Evolutionary conservation across 2,888 invertebrate genomes (phyloP).

Genomic region (Coenonympha arcania): DNA sequence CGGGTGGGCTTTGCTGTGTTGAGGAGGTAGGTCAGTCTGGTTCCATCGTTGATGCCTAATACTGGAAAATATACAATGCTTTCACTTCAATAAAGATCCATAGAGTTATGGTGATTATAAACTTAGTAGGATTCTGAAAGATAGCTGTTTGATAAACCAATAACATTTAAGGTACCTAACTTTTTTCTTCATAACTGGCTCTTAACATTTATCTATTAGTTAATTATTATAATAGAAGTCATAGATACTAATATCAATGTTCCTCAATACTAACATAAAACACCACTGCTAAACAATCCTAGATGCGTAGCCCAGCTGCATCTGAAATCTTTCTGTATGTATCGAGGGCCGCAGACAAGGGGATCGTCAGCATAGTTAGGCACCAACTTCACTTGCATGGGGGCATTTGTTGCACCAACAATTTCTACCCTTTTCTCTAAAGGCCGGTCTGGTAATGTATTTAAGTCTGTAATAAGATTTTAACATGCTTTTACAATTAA

Average conservation of each 20-base stretch:
- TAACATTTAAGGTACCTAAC: no score
- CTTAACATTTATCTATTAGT: no score
- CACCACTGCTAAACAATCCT: conserved; percentile 80
- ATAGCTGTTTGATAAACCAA: no score
- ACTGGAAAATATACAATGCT: conserved; percentile 76
- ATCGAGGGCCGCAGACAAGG: conserved; percentile 83
- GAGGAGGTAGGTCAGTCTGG: conserved; percentile 70
- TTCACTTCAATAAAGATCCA: no score
- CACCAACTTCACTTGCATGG: conserved; percentile 73
- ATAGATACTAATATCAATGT: no score
- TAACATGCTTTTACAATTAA: no score
- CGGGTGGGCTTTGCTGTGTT: conserved; percentile 77
- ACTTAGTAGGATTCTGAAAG: no score
- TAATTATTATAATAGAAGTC: no score
- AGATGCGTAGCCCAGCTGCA: conserved; percentile 76
- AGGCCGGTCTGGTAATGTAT: conserved; percentile 77
- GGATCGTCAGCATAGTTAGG: conserved; percentile 83
- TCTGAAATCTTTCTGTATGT: conserved; percentile 78
- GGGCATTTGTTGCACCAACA: conserved; percentile 76
- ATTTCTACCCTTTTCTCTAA: conserved; percentile 76
- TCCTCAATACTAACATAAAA: conserved; percentile 74
- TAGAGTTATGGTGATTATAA: no score
- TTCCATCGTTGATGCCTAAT: conserved; percentile 81
- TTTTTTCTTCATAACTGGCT: no score
- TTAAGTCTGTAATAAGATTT: conserved; percentile 79